phyloP scores from a whole-genome alignment of 2,797 vertebrate genomes.

The Sebastes diploproa region DNA sequence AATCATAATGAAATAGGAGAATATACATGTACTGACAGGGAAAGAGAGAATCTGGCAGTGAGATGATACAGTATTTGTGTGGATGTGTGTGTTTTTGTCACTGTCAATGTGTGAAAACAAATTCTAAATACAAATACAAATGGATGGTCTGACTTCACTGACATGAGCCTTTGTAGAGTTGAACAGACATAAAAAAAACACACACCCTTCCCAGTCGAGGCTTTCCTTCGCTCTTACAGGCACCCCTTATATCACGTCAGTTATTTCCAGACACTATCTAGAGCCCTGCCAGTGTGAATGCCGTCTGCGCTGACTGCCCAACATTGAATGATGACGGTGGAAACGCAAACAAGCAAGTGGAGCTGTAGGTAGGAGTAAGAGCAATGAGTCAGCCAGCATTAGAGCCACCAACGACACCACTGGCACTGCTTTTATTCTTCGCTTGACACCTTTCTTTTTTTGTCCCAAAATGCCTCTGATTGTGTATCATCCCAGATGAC shows the following conservation, averaged over 20 bases:
- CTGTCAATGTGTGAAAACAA: constrained; percentile 9
- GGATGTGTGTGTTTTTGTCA: background rate
- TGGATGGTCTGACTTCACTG: background rate
- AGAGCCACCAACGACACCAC: constrained; percentile 16
- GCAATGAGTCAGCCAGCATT: constrained; percentile 56
- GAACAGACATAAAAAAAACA: background rate
- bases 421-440: constrained; percentile 9
- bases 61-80: background rate
- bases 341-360: constrained; percentile 14
- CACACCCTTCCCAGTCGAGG: too few relatives aligned
- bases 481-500: constrained; percentile 38
- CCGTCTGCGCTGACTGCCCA: background rate
- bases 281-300: background rate
- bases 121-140: constrained; percentile 8
- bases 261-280: background rate
- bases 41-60: background rate
- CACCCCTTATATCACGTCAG: background rate
- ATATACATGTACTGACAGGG: background rate
- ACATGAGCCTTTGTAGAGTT: background rate
- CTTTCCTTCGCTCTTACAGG: background rate
- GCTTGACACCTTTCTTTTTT: constrained; percentile 7
- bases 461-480: constrained; percentile 6
- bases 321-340: constrained; percentile 7
- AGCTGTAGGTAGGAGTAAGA: constrained; percentile 54
- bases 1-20: background rate